These are phyloP conservation scores for Chaetorhynchus papuensis DNA, from an alignment of 2,113 vertebrate genomes.

Conservation along the genomic window DNA sequence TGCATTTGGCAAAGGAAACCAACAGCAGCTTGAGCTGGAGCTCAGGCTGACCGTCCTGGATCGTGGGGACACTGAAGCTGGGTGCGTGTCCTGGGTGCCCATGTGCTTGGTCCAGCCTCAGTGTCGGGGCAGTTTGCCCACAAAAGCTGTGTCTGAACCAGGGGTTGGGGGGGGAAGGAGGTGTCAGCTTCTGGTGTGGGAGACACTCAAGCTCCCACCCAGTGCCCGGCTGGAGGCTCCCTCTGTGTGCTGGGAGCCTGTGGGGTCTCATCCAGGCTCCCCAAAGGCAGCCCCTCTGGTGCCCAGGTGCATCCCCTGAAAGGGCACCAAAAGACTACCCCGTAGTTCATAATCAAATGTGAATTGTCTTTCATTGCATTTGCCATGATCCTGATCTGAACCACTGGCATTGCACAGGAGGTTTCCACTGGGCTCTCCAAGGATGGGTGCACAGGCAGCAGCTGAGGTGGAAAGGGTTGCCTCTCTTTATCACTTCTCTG, in stretches of 20 bases:
- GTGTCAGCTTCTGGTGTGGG: not conserved
- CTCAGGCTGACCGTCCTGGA: fast-evolving
- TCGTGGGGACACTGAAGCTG: fast-evolving
- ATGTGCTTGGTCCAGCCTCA: fast-evolving
- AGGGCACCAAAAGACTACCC: not conserved
- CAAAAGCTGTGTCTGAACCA: not conserved
- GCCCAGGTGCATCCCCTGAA: not conserved
- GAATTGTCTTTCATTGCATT: not conserved
- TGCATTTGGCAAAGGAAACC: not conserved
- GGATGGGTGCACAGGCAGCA: not conserved
- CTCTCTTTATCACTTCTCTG: not conserved
- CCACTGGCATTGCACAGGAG: fast-evolving
- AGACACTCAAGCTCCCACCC: not conserved
- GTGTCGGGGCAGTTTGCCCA: not conserved
- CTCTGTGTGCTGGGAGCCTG: not conserved
- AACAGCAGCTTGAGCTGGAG: not conserved
- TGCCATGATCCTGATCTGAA: not conserved
- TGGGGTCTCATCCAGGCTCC: not conserved
- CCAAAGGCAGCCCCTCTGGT: not conserved
- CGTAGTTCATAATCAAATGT: not conserved
- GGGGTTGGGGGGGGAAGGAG: not conserved
- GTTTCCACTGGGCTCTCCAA: not conserved
- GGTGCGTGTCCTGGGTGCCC: not conserved
- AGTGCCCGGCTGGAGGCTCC: not conserved
- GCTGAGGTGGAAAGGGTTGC: not conserved